Base-by-base conservation (phyloP, 1,140 invertebrate species). In the Atta cephalotes region DNA sequence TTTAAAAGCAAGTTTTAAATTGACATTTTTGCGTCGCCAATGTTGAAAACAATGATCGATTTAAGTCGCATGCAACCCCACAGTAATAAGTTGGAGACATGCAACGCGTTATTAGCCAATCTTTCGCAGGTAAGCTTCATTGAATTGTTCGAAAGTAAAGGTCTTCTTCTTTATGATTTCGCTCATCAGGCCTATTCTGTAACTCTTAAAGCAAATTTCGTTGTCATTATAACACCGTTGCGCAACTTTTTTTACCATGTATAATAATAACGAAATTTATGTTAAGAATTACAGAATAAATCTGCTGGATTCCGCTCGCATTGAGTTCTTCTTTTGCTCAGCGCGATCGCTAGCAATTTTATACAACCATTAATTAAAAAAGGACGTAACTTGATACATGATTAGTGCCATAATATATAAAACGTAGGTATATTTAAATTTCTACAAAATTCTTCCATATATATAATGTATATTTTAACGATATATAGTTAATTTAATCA, bases 11-110 rank as follows among this genome's bases (percentile, higher is more conserved):
- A 51, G 0, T 53, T 45, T 63, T 4, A 68, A 45, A 10, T 4
- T 49, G 63, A 80, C 31, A 25, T 81, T 74, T 45, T 45, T 39
- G 3, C n/a, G 51, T 35, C 14, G 77, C 18, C 31, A 56, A 74
- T 51, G 65, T 81, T 81, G 86, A 68, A 90, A 90, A 88, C 66
- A 66, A 65, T 58, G 58, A 87, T 89, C 90, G 89, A 91, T 89
- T 76, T 68, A 62, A 68, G 74, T 9, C 68, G 53, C 65, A 85
- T 70, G 74, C 89, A 88, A 80, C 78, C 84, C 53, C 58, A 58
- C 87, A 71, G 0, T 79, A 76, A 71, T 77, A 87, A 71, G 45
- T 49, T 80, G 56, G 56, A 49, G 51, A 28, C 16, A 1, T 3
- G 45, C 56, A 51, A 28, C 16, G 1, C 6, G 53, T 70, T 68